Evolutionary conservation across 1,140 invertebrate genomes (phyloP).

Genomic region (Bombus confusus): DNA sequence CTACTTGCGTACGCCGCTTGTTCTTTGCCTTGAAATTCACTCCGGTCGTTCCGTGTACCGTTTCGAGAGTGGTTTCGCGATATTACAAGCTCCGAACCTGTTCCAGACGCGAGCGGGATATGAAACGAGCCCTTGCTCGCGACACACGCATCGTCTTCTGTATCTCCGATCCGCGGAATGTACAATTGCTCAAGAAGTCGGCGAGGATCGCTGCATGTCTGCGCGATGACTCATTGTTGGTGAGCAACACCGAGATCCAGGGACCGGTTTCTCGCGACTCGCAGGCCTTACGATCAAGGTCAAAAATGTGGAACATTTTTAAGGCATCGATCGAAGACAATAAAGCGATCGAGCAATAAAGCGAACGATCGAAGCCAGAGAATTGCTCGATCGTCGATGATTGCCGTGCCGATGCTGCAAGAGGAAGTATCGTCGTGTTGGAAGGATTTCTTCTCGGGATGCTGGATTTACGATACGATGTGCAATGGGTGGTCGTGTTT

Average conservation of each 20-base stretch:
- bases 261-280: slow-evolving; percentile 70
- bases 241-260: slow-evolving; percentile 53
- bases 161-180: slow-evolving; percentile 40
- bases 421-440: background rate
- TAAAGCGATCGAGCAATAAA: background rate
- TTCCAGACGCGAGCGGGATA: background rate
- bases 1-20: background rate
- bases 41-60: background rate
- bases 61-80: background rate
- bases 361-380: background rate
- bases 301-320: slow-evolving; percentile 53
- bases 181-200: slow-evolving; percentile 54
- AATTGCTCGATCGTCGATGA: slow-evolving; percentile 4
- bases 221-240: slow-evolving; percentile 74
- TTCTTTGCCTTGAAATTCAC: background rate
- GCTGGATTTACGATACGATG: background rate
- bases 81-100: slow-evolving; percentile 42
- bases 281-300: slow-evolving; percentile 51
- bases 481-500: background rate
- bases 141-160: slow-evolving; percentile 14
- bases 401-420: background rate
- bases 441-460: background rate
- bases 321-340: background rate
- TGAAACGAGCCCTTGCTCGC: slow-evolving; percentile 4
- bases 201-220: slow-evolving; percentile 56